phyloP scores from a whole-genome alignment of 2,888 invertebrate species.

The Cerastis rubricosa region DNA sequence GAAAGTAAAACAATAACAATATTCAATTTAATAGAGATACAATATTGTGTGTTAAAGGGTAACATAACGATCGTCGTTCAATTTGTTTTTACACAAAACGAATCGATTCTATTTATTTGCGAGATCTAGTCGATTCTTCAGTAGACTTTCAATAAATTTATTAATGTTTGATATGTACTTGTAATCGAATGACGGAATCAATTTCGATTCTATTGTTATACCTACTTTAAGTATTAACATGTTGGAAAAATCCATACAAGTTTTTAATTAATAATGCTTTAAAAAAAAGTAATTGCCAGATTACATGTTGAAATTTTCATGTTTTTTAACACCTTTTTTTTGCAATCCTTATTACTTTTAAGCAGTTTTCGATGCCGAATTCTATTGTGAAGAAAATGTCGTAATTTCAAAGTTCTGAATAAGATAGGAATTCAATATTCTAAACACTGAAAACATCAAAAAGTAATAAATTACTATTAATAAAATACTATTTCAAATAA shows the following conservation, averaged over 20 bases:
- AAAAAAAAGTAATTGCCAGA: background rate
- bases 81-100: conserved; percentile 29
- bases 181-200: background rate
- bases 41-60: background rate
- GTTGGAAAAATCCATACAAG: background rate
- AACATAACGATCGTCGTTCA: conserved; percentile 26
- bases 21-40: background rate
- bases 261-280: background rate
- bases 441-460: background rate
- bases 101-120: conserved; percentile 45
- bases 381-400: background rate
- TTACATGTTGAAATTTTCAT: no score
- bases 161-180: conserved; percentile 39
- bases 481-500: background rate
- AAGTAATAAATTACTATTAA: background rate
- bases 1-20: background rate
- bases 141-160: conserved; percentile 53
- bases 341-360: no score
- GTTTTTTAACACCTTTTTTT: background rate
- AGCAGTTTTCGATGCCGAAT: background rate
- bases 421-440: background rate
- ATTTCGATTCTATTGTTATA: conserved; percentile 7
- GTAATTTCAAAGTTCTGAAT: background rate
- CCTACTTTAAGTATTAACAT: background rate
- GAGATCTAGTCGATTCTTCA: conserved; percentile 43